Evolutionary conservation across 1,140 invertebrate species (phyloP).

Genomic region (Magallana gigas): DNA sequence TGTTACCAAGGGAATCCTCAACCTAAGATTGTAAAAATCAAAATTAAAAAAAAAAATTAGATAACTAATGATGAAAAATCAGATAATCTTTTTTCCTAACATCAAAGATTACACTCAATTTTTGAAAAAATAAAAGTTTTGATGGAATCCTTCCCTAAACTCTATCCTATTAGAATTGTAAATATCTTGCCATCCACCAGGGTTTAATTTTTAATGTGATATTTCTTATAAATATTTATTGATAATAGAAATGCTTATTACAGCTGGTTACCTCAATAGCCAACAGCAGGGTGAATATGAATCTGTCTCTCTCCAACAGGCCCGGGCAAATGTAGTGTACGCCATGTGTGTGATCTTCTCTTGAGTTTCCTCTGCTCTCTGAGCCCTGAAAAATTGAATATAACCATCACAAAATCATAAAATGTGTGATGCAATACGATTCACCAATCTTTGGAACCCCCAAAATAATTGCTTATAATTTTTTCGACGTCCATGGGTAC

Average conservation of each 20-base stretch:
- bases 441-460: too few relatives aligned
- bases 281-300: slow-evolving; percentile 73
- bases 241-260: not conserved
- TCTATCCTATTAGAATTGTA: too few relatives aligned
- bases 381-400: slow-evolving; percentile 32
- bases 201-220: too few relatives aligned
- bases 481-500: too few relatives aligned
- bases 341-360: slow-evolving; percentile 74
- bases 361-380: slow-evolving; percentile 61
- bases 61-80: too few relatives aligned
- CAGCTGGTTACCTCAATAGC: slow-evolving; percentile 73
- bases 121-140: too few relatives aligned
- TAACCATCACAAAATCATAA: not conserved
- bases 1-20: slow-evolving; percentile 72
- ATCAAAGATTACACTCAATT: too few relatives aligned
- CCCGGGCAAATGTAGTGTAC: slow-evolving; percentile 71
- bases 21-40: slow-evolving; percentile 63
- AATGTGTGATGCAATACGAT: not conserved
- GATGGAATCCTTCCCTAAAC: too few relatives aligned
- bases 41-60: too few relatives aligned
- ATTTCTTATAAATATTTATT: not conserved
- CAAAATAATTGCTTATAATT: too few relatives aligned
- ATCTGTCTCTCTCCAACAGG: slow-evolving; percentile 74
- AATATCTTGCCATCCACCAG: too few relatives aligned
- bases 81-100: too few relatives aligned